Percentiles rank a stretch among this genome's conserved stretches.
Conservation (phyloP, 2,888 invertebrate species). For the Copidosoma aretas region DNA sequence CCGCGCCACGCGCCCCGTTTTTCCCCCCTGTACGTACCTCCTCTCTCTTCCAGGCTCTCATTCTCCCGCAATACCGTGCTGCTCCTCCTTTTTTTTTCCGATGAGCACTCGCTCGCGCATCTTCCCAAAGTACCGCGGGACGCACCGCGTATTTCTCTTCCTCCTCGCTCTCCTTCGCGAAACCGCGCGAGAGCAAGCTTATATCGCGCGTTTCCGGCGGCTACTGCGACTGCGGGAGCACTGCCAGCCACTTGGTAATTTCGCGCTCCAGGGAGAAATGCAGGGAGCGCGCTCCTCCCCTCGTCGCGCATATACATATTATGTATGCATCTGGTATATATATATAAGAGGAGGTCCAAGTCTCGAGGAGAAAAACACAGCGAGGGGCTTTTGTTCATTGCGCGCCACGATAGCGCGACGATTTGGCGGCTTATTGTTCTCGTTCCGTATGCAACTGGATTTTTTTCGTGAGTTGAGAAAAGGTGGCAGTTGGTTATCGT, state of each 20-base stretch:
- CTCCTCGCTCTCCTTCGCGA: not conserved
- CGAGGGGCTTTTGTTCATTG: too few relatives aligned
- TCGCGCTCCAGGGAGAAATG: slow-evolving; percentile 3
- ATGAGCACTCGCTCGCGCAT: not conserved
- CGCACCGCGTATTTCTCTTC: not conserved
- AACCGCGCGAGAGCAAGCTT: slow-evolving; percentile 4
- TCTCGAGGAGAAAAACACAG: too few relatives aligned
- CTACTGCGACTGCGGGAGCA: not conserved
- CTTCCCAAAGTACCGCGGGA: not conserved
- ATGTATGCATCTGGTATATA: too few relatives aligned
- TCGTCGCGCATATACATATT: too few relatives aligned
- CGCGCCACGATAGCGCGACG: too few relatives aligned
- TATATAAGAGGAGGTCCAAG: too few relatives aligned
- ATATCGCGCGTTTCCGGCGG: slow-evolving; percentile 27
- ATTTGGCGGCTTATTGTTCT: too few relatives aligned
- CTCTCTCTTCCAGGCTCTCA: not conserved
- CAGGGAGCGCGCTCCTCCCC: too few relatives aligned
- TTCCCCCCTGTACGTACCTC: not conserved
- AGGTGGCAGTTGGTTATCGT: too few relatives aligned
- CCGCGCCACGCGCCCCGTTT: not conserved
- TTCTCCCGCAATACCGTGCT: not conserved
- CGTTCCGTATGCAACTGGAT: too few relatives aligned
- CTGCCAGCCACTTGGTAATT: slow-evolving; percentile 30
- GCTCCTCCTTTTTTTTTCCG: not conserved
- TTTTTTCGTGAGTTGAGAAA: too few relatives aligned